These are phyloP conservation scores for Odocoileus virginianus DNA, from an alignment of 2,113 vertebrate genomes.

Conservation along the genomic window DNA sequence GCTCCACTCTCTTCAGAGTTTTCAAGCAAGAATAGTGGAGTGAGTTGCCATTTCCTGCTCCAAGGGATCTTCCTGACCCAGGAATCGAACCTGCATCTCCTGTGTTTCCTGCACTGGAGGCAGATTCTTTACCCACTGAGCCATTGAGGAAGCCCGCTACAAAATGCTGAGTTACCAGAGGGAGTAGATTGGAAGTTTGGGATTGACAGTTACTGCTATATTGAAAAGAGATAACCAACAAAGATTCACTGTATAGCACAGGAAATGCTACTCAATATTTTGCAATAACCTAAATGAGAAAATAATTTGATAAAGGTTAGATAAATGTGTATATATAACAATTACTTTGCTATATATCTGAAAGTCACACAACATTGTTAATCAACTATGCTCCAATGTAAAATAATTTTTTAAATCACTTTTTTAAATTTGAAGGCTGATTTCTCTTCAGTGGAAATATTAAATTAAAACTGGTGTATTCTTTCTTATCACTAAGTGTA, in stretches of 20 bases:
- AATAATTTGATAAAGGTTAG: not conserved
- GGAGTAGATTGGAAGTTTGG: no score
- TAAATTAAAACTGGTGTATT: not conserved
- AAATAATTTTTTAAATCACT: no score
- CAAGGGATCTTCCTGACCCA: no score
- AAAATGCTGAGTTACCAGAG: no score
- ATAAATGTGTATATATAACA: not conserved
- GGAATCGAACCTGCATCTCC: no score
- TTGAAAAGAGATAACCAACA: not conserved
- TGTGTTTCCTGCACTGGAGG: no score
- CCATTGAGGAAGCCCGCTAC: no score
- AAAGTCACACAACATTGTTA: not conserved
- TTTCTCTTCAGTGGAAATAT: not conserved
- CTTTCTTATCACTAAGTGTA: not conserved
- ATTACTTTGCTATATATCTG: not conserved
- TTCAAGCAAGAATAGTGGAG: no score
- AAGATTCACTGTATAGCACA: not conserved
- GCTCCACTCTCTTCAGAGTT: no score
- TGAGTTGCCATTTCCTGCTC: no score
- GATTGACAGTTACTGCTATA: not conserved
- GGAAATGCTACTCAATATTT: not conserved
- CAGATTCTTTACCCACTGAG: no score
- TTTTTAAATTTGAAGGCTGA: not conserved
- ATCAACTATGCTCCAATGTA: not conserved
- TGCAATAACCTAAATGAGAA: not conserved